Evolutionary conservation across 1,140 invertebrate genomes (phyloP).

Genomic region (Bilobella aurantiaca): DNA sequence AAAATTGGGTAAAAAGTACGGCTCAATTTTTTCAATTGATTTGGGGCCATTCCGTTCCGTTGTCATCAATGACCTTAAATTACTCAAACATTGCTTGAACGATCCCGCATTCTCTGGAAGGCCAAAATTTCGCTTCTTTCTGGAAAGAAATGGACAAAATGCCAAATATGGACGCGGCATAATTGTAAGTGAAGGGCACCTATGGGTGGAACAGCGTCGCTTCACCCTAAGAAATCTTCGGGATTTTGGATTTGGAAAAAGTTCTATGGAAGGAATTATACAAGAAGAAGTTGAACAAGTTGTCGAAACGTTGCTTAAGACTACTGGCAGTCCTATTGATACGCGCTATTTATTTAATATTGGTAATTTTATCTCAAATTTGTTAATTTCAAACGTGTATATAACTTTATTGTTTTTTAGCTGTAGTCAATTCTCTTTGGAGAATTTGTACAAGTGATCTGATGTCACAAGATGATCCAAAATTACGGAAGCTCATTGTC

Average conservation of each 20-base stretch:
- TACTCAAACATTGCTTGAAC: not conserved
- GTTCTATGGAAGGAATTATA: slow-evolving; percentile 37
- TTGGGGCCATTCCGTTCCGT: not conserved
- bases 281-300: slow-evolving; percentile 30
- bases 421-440: not conserved
- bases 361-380: no score
- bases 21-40: not conserved
- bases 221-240: slow-evolving; percentile 36
- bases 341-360: no score
- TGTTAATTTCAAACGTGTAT: not conserved
- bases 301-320: not conserved
- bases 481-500: not conserved
- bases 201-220: slow-evolving; percentile 34
- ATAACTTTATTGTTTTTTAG: not conserved
- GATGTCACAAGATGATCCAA: not conserved
- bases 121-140: not conserved
- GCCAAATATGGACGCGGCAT: not conserved
- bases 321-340: not conserved
- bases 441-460: not conserved
- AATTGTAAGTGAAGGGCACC: not conserved
- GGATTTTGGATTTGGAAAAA: slow-evolving; percentile 39
- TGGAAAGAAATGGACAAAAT: not conserved
- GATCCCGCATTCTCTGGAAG: not conserved
- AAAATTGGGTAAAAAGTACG: not conserved
- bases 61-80: not conserved